Evolutionary conservation across 2,113 vertebrate species (phyloP).

Genomic region (Choloepus hoffmanni): DNA sequence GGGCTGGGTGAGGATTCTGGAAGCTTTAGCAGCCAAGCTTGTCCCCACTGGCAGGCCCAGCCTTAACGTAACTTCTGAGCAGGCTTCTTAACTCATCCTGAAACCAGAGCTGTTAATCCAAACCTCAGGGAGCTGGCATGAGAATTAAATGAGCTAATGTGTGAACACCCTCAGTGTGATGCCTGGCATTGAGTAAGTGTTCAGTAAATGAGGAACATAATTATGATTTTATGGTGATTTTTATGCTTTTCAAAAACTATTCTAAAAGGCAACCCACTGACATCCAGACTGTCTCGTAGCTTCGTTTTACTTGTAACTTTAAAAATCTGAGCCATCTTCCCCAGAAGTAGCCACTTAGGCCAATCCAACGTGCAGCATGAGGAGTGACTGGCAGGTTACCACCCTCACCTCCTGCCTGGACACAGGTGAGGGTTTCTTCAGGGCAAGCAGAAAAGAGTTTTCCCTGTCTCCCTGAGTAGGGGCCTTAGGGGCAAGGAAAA

Average conservation of each 20-base stretch:
- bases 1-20: background rate
- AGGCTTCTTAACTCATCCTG: background rate
- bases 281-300: background rate
- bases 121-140: background rate
- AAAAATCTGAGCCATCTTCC: background rate
- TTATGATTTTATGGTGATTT: background rate
- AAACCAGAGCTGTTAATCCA: background rate
- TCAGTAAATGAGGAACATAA: background rate
- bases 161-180: background rate
- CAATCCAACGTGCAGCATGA: background rate
- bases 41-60: background rate
- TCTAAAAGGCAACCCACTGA: background rate
- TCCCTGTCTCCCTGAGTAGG: background rate
- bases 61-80: background rate
- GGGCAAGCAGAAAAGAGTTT: background rate
- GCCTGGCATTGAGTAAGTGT: background rate
- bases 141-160: background rate
- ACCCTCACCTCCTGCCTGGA: background rate
- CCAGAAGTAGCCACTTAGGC: background rate
- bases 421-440: background rate
- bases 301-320: slow-evolving; percentile 47
- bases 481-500: background rate
- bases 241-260: slow-evolving; percentile 35
- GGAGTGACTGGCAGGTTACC: background rate
- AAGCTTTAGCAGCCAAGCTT: background rate